A percentile compares a stretch with the other conserved stretches of the same genome.
phyloP scores from a whole-genome alignment of 2,888 invertebrate species.

The Ennomos quercinarius region DNA sequence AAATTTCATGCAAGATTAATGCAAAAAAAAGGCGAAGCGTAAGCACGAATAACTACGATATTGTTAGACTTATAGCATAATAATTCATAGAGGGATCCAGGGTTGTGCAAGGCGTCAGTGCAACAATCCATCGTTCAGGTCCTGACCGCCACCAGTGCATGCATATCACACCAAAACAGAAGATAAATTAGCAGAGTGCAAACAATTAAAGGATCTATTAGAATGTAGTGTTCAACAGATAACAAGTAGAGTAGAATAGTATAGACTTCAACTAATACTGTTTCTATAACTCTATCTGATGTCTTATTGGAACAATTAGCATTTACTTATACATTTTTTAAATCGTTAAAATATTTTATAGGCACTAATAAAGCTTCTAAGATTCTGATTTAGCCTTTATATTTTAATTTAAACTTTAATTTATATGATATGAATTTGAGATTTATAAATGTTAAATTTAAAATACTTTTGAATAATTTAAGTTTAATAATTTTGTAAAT shows the following conservation, averaged over 20 bases:
- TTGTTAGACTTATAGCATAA: constrained; percentile 44
- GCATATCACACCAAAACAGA: constrained; percentile 78
- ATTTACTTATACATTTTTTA: constrained; percentile 1
- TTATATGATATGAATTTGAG: background rate
- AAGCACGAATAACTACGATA: constrained; percentile 41
- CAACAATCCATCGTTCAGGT: constrained; percentile 82
- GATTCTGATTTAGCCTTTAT: constrained; percentile 17
- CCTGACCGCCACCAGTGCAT: constrained; percentile 78
- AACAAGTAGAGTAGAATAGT: constrained; percentile 21
- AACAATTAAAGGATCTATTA: constrained; percentile 34
- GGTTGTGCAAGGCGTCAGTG: constrained; percentile 67
- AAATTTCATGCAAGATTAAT: constrained; percentile 31
- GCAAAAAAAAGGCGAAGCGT: constrained; percentile 44
- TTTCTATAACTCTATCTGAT: constrained; percentile 10
- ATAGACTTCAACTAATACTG: constrained; percentile 14
- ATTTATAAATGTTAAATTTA: too few relatives aligned
- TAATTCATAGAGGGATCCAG: constrained; percentile 44
- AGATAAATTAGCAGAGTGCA: constrained; percentile 70
- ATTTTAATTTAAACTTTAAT: constrained; percentile 8
- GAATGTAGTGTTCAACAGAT: constrained; percentile 6
- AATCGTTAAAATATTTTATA: constrained; percentile 31
- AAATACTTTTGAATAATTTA: too few relatives aligned
- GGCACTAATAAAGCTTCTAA: constrained; percentile 48
- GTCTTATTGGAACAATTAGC: constrained; percentile 12
- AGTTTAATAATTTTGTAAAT: background rate